phyloP scores from a whole-genome alignment of 2,797 vertebrate species.

The Danio kyathit region DNA sequence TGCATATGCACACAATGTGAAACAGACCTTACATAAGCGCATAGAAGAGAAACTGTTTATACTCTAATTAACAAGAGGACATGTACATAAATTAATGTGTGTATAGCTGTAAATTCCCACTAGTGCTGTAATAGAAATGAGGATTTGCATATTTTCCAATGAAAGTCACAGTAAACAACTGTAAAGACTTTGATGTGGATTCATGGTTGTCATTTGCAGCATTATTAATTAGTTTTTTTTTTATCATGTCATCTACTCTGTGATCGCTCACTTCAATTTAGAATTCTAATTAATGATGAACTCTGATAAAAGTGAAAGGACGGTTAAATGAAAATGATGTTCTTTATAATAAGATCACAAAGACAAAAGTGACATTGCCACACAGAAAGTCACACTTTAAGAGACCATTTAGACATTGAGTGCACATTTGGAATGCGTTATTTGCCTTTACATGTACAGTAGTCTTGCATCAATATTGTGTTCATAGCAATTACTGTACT shows the following conservation, averaged over 20 bases:
- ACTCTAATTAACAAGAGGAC: constrained; percentile 67
- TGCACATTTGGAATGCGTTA: background rate
- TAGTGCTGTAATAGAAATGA: constrained; percentile 18
- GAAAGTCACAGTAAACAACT: constrained; percentile 13
- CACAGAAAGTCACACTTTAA: background rate
- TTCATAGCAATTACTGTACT: background rate
- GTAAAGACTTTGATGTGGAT: constrained; percentile 3
- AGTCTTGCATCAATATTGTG: background rate
- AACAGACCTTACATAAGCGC: constrained; percentile 38
- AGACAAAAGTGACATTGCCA: background rate
- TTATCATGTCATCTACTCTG: constrained; percentile 39
- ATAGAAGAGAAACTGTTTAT: constrained; percentile 52
- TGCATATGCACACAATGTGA: constrained; percentile 15
- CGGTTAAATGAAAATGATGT: background rate
- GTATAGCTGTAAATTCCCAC: constrained; percentile 27
- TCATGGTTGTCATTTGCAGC: constrained; percentile 23
- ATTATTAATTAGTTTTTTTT: constrained; percentile 23
- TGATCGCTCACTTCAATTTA: constrained; percentile 21
- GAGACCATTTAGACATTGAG: background rate
- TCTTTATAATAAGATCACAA: background rate
- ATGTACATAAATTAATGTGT: constrained; percentile 60
- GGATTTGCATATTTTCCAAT: constrained; percentile 20
- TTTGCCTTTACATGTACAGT: background rate
- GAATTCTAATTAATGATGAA: constrained; percentile 21
- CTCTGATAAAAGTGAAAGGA: constrained; percentile 21